Evolutionary conservation across 2,797 vertebrate genomes (phyloP).

Genomic region (Diglossa cyanea): DNA sequence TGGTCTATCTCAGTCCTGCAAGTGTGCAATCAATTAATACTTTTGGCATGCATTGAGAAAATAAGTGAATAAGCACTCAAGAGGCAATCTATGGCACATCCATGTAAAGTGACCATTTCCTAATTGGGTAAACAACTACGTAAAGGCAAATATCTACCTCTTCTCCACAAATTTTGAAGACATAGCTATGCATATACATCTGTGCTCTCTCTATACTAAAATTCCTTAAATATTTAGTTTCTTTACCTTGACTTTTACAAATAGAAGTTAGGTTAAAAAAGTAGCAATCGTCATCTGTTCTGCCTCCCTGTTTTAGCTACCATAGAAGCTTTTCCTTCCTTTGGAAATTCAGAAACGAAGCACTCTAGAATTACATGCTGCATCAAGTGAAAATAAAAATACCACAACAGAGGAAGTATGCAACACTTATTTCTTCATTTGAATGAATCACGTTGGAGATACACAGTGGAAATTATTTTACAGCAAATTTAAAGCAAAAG

Average conservation of each 20-base stretch:
- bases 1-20: background rate
- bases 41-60: background rate
- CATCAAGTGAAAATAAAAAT: slow-evolving; percentile 24
- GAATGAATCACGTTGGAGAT: background rate
- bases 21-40: background rate
- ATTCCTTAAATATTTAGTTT: background rate
- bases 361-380: background rate
- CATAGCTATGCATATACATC: background rate
- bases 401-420: background rate
- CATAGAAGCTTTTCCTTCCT: background rate
- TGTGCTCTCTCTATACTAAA: background rate
- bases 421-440: background rate
- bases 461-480: background rate
- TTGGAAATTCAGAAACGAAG: background rate
- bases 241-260: background rate
- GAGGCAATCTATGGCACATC: background rate
- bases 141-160: background rate
- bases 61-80: background rate
- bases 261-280: background rate
- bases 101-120: background rate
- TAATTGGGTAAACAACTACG: background rate
- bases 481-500: background rate
- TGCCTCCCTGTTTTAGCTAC: background rate
- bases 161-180: background rate
- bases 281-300: background rate